Percentiles rank a stretch among this genome's conserved stretches.
Evolutionary conservation across 2,113 vertebrate genomes (phyloP).

Genomic region (Anseranas semipalmata): DNA sequence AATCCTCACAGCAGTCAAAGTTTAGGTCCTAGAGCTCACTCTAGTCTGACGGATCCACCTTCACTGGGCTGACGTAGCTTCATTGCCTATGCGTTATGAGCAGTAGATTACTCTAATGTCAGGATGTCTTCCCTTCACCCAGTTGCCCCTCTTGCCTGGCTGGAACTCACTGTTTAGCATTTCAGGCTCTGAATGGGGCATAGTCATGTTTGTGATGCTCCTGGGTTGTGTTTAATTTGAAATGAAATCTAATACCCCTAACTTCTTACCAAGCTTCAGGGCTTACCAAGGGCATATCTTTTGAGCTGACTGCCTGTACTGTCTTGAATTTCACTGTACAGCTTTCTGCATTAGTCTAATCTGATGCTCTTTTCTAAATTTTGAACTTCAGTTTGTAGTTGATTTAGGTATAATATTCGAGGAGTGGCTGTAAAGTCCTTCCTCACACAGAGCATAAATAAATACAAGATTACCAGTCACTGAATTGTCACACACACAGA

Average conservation of each 20-base stretch:
- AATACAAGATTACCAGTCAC: not conserved
- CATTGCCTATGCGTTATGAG: not conserved
- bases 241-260: not conserved
- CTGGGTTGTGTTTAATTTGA: not conserved
- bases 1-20: not conserved
- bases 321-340: not conserved
- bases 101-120: not conserved
- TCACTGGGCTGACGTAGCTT: not conserved
- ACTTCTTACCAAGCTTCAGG: not conserved
- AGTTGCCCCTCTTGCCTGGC: not conserved
- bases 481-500: not conserved
- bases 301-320: not conserved
- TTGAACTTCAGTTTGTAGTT: not conserved
- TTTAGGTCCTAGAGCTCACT: not conserved
- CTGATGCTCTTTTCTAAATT: not conserved
- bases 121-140: not conserved
- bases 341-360: not conserved
- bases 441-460: not conserved
- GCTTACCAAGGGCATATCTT: not conserved
- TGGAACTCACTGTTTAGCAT: not conserved
- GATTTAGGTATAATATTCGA: not conserved
- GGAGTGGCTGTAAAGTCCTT: not conserved
- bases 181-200: not conserved
- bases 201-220: not conserved
- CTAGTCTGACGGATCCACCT: not conserved